phyloP scores from a whole-genome alignment of 1,140 invertebrate genomes.

The Zaprionus ghesquierei region DNA sequence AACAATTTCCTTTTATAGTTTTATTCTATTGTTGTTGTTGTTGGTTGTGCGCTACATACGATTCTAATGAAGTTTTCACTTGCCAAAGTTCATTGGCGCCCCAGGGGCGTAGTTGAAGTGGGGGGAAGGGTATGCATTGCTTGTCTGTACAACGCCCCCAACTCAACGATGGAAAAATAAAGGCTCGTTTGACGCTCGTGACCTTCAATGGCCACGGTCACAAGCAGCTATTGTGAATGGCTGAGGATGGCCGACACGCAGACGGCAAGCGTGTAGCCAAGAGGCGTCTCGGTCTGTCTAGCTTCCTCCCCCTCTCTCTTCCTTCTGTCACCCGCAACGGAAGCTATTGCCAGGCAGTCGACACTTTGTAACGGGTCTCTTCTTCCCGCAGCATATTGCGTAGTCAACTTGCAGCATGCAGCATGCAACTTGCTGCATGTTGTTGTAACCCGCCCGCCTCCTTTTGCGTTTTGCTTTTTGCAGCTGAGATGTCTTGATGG shows the following conservation, averaged over 20 bases:
- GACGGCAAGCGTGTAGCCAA: background rate
- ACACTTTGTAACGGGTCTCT: background rate
- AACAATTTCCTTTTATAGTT: slow-evolving; percentile 67
- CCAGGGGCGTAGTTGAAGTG: background rate
- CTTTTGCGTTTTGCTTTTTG: slow-evolving; percentile 59
- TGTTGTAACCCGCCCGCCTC: background rate
- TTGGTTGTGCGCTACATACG: slow-evolving; percentile 19
- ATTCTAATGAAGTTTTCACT: slow-evolving; percentile 31
- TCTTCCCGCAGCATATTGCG: slow-evolving; percentile 5
- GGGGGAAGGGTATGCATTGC: background rate
- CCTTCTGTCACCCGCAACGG: slow-evolving; percentile 56
- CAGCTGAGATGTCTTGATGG: slow-evolving; percentile 46
- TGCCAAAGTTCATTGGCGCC: slow-evolving; percentile 61
- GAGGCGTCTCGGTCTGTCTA: background rate
- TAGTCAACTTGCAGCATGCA: slow-evolving; percentile 2
- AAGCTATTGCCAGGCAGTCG: slow-evolving; percentile 55
- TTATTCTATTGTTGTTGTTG: background rate
- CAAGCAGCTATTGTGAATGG: background rate
- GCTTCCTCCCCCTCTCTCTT: background rate
- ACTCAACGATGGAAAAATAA: slow-evolving; percentile 36
- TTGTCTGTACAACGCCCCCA: slow-evolving; percentile 13
- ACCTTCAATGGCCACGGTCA: slow-evolving; percentile 44
- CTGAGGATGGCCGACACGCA: background rate
- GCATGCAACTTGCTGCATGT: background rate
- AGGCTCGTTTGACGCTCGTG: slow-evolving; percentile 59